A percentile compares a stretch with the other conserved stretches of the same genome.
Conservation (phyloP, 2,113 vertebrate genomes). For the Holacanthus passer region DNA sequence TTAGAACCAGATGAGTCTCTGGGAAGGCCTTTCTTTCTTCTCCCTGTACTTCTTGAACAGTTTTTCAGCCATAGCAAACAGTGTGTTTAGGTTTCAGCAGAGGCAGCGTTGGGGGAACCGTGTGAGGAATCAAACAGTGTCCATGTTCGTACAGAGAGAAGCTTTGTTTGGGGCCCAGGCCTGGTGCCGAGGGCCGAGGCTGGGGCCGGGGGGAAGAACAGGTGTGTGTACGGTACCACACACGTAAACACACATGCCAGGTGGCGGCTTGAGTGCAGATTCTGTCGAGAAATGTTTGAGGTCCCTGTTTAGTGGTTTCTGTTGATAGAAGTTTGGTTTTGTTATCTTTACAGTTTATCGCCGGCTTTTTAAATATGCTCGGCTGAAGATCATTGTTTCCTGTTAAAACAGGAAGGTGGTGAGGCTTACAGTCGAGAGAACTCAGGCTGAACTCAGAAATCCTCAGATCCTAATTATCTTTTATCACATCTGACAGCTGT, state of each 20-base stretch:
- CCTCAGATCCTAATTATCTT: not conserved
- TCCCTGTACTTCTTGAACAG: slow-evolving; percentile 53
- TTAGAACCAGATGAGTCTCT: slow-evolving; percentile 85
- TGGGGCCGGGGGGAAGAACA: slow-evolving; percentile 57
- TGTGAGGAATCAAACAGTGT: slow-evolving; percentile 42
- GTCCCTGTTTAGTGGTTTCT: slow-evolving; percentile 19
- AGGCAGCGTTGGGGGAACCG: slow-evolving; percentile 28
- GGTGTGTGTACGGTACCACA: slow-evolving; percentile 67
- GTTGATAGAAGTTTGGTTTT: slow-evolving; percentile 47
- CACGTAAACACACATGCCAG: slow-evolving; percentile 48
- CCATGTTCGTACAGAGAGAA: slow-evolving; percentile 57
- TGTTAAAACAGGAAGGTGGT: slow-evolving; percentile 16
- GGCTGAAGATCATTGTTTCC: slow-evolving; percentile 29
- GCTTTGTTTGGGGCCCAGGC: slow-evolving; percentile 63
- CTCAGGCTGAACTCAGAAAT: not conserved
- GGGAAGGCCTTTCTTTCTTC: slow-evolving; percentile 71
- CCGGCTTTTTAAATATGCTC: not conserved
- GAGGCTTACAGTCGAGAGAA: not conserved
- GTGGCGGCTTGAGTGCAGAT: slow-evolving; percentile 46
- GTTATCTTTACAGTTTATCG: slow-evolving; percentile 45
- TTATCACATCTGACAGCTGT: slow-evolving; percentile 25
- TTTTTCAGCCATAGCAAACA: slow-evolving; percentile 63
- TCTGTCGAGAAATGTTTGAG: slow-evolving; percentile 24
- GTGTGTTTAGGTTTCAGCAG: slow-evolving; percentile 68
- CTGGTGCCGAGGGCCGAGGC: slow-evolving; percentile 28